Conservation (phyloP, 2,888 invertebrate genomes). For the Dusona sp. region DNA sequence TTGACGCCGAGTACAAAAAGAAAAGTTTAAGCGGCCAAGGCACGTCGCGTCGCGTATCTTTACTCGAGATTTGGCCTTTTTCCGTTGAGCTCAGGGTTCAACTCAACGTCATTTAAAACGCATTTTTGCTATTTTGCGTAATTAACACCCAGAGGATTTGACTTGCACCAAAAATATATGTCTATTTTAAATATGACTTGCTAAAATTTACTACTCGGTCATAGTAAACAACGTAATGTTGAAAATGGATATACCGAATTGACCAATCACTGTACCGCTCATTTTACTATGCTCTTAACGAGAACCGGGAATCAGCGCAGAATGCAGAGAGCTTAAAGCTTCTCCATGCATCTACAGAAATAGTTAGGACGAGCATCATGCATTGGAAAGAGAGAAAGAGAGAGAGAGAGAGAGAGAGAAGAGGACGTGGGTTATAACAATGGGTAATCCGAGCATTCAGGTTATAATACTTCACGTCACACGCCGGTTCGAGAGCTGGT, state of each 20-base stretch:
- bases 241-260: neutral
- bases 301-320: neutral
- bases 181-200: neutral
- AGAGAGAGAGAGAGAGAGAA: neutral
- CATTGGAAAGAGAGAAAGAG: conserved; percentile 38
- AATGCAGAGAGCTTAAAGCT: conserved; percentile 13
- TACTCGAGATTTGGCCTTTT: no score
- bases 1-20: no score
- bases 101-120: no score
- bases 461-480: conserved; percentile 63
- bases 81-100: no score
- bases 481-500: conserved; percentile 76
- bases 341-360: conserved; percentile 17
- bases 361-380: conserved; percentile 64
- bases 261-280: conserved; percentile 37
- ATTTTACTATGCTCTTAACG: neutral
- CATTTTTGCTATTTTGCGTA: neutral
- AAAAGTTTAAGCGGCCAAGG: no score
- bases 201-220: neutral
- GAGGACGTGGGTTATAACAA: conserved; percentile 73
- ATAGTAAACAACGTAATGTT: neutral
- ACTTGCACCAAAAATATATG: neutral
- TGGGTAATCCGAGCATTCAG: conserved; percentile 78
- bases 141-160: neutral
- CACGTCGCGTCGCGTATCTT: no score